phyloP scores from a whole-genome alignment of 2,113 vertebrate genomes.

The Rafetus swinhoei region DNA sequence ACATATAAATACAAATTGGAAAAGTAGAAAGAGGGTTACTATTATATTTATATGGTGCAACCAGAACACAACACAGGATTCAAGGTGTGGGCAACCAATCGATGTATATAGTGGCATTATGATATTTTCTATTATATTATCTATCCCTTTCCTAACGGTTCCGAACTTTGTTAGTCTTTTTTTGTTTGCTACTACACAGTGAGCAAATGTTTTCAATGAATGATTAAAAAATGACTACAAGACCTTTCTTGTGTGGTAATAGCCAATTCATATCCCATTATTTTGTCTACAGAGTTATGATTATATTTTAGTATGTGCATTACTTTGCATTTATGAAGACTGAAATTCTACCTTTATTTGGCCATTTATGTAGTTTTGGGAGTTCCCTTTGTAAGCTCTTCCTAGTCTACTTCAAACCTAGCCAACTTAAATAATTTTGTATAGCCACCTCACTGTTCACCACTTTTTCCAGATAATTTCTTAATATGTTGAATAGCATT shows the following conservation, averaged over 20 bases:
- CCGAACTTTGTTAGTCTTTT: not conserved
- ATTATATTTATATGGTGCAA: not conserved
- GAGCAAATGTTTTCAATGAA: not conserved
- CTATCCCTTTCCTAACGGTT: not conserved
- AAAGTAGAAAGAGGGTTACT: no score
- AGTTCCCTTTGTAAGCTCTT: no score
- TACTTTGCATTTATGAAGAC: not conserved
- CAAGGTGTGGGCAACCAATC: not conserved
- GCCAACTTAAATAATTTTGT: no score
- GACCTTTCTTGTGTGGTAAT: not conserved
- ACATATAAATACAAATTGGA: no score
- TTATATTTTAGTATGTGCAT: not conserved
- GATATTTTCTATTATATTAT: not conserved
- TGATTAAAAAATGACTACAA: not conserved
- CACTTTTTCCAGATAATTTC: no score
- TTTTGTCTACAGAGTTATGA: not conserved
- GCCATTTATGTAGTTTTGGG: not conserved
- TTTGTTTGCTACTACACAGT: not conserved
- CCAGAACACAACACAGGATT: not conserved
- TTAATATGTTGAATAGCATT: no score
- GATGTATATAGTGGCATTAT: not conserved
- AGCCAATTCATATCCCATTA: not conserved
- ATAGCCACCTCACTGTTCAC: no score
- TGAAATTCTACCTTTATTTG: not conserved
- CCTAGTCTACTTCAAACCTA: no score